A percentile compares a stretch with the other conserved stretches of the same genome.
phyloP scores from a whole-genome alignment of 2,113 vertebrate species.

The Haemorhous mexicanus region DNA sequence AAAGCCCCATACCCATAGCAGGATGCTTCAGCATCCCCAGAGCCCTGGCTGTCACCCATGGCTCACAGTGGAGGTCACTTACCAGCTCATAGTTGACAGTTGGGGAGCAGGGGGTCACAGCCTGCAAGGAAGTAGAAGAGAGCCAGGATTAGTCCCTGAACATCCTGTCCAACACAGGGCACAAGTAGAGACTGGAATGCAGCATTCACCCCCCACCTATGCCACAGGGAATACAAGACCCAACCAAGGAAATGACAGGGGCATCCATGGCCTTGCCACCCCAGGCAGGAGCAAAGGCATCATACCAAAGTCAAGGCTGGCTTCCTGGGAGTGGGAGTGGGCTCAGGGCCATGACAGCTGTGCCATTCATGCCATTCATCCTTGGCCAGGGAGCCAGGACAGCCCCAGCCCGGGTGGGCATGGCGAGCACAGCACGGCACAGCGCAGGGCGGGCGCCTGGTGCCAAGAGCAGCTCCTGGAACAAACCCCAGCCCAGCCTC shows the following conservation, averaged over 20 bases:
- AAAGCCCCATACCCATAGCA: background rate
- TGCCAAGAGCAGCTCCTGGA: constrained; percentile 39
- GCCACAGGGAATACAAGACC: background rate
- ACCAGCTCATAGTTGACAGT: constrained; percentile 87
- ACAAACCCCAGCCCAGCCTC: constrained; percentile 34
- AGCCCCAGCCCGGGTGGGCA: background rate
- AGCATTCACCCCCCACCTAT: background rate
- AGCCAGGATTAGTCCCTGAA: background rate
- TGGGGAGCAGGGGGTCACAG: constrained; percentile 83
- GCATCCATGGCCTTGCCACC: background rate
- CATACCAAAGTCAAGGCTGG: background rate
- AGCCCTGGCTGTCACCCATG: background rate
- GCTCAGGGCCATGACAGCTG: fast-evolving
- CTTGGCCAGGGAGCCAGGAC: background rate
- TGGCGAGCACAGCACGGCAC: fast-evolving
- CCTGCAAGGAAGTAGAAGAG: constrained; percentile 70
- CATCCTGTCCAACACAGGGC: background rate
- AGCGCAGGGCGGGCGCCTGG: background rate
- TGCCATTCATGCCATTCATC: fast-evolving
- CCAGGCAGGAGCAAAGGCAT: background rate
- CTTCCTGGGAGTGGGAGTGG: fast-evolving
- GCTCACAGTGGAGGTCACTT: constrained; percentile 19
- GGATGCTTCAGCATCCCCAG: background rate
- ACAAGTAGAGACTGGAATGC: background rate
- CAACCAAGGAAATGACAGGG: background rate